These are phyloP conservation scores for Typhlichthys eigenmanni DNA, from an alignment of 2,797 vertebrate species.

Conservation along the genomic window DNA sequence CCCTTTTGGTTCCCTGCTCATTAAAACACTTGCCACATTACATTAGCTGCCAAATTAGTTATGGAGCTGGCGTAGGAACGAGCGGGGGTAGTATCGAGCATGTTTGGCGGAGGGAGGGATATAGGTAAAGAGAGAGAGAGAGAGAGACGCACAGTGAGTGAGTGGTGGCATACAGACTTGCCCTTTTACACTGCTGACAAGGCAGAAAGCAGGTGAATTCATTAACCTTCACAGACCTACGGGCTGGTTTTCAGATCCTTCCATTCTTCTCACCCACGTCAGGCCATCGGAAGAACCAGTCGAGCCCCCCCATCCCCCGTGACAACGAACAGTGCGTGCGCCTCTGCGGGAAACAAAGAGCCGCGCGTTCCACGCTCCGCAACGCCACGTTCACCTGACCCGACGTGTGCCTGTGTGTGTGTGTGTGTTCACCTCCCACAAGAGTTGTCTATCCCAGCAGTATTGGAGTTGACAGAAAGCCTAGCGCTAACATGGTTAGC, in stretches of 20 bases:
- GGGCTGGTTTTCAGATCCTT: constrained; percentile 33
- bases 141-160: constrained; percentile 15
- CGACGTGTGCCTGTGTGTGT: too few relatives aligned
- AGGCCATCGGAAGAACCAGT: constrained; percentile 12
- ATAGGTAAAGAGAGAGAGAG: neutral
- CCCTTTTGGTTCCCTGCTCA: constrained; percentile 44
- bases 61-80: constrained; percentile 38
- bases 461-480: constrained; percentile 29
- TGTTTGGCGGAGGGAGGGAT: too few relatives aligned
- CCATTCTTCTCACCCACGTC: constrained; percentile 13
- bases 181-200: constrained; percentile 58
- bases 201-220: constrained; percentile 46
- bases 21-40: constrained; percentile 64
- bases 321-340: constrained; percentile 1
- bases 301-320: neutral
- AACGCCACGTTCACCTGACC: too few relatives aligned
- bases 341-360: constrained; percentile 24
- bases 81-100: constrained; percentile 14
- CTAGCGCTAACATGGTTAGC: constrained; percentile 19
- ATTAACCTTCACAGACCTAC: constrained; percentile 58
- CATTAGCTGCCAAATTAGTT: constrained; percentile 63
- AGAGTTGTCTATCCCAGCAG: constrained; percentile 14
- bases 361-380: too few relatives aligned
- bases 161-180: constrained; percentile 38
- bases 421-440: neutral